Evolutionary conservation across 2,888 invertebrate species (phyloP).

Genomic region (Drosophila diplacantha): DNA sequence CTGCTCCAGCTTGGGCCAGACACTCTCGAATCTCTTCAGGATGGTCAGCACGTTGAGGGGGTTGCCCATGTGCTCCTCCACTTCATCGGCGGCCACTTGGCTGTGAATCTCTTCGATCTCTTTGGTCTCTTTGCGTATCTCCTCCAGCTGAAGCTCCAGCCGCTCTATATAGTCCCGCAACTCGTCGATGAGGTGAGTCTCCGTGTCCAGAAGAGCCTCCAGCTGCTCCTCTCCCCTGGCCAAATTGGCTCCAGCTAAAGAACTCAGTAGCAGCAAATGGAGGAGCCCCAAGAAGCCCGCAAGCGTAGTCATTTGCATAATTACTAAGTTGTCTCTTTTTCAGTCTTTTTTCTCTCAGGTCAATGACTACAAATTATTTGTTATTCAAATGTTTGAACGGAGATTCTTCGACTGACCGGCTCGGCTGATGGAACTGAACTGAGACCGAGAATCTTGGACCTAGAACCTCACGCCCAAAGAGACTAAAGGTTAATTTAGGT

Average conservation of each 20-base stretch:
- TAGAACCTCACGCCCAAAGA: constrained; percentile 12
- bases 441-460: constrained; percentile 26
- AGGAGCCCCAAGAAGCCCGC: constrained; percentile 41
- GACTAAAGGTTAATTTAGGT: constrained; percentile 9
- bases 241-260: constrained; percentile 12
- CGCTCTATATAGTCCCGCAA: constrained; percentile 64
- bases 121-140: constrained; percentile 57
- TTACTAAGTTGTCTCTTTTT: constrained; percentile 12
- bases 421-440: constrained; percentile 46
- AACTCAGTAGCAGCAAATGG: constrained; percentile 27
- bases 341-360: constrained; percentile 10
- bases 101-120: constrained; percentile 61
- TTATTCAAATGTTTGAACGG: constrained; percentile 1
- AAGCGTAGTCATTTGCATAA: constrained; percentile 55
- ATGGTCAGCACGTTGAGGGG: constrained; percentile 95
- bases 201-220: constrained; percentile 59
- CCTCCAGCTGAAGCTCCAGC: constrained; percentile 56
- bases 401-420: constrained; percentile 39
- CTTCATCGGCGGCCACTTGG: constrained; percentile 46
- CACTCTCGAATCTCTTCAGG: constrained; percentile 92
- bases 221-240: constrained; percentile 44
- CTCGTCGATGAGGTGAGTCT: constrained; percentile 62
- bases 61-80: constrained; percentile 81
- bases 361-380: constrained; percentile 27
- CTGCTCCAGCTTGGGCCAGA: constrained; percentile 84